phyloP scores from a whole-genome alignment of 2,113 vertebrate species.

The Mugil cephalus region DNA sequence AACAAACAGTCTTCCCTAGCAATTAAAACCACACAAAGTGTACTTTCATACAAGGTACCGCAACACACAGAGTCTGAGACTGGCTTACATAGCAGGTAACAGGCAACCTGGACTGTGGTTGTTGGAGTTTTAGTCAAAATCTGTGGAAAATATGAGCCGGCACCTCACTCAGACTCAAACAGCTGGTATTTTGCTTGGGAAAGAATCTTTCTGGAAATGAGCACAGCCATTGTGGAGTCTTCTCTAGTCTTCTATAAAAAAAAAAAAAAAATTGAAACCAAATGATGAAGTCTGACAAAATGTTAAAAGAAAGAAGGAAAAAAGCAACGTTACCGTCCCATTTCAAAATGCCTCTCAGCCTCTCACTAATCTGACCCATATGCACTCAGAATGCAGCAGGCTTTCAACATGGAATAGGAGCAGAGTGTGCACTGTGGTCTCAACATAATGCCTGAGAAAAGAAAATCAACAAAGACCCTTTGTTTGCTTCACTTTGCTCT shows the following conservation, averaged over 20 bases:
- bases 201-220: constrained; percentile 55
- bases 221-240: constrained; percentile 36
- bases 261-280: neutral
- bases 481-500: constrained; percentile 66
- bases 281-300: neutral
- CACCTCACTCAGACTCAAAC: constrained; percentile 70
- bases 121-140: neutral
- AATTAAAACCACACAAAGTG: neutral
- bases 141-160: neutral
- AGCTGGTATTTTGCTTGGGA: constrained; percentile 65
- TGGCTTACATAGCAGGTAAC: neutral
- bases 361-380: constrained; percentile 74
- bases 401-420: constrained; percentile 61
- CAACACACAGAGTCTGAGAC: neutral
- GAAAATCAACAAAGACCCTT: constrained; percentile 75
- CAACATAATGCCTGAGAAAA: constrained; percentile 56
- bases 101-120: neutral
- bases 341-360: constrained; percentile 52
- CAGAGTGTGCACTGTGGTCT: constrained; percentile 41
- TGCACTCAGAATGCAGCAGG: constrained; percentile 56
- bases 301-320: constrained; percentile 15
- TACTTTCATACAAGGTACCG: neutral
- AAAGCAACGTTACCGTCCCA: constrained; percentile 9
- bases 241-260: neutral
- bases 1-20: neutral